phyloP scores from a whole-genome alignment of 2,113 vertebrate species.

The Thermophis baileyi region DNA sequence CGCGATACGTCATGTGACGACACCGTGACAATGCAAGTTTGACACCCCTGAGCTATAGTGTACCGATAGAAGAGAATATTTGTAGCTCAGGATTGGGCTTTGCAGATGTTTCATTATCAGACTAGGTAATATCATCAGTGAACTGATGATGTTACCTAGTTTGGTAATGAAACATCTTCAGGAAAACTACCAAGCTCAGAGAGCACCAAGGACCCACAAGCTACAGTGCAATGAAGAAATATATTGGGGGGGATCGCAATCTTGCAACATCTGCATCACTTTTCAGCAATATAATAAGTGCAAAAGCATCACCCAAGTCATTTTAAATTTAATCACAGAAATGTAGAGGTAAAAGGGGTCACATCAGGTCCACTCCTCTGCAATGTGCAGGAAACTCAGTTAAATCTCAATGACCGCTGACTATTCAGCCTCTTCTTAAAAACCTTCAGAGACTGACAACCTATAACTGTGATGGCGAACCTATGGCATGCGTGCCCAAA shows the following conservation, averaged over 20 bases:
- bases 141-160: no score
- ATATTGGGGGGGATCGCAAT: neutral
- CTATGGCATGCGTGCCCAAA: no score
- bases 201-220: neutral
- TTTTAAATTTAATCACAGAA: neutral
- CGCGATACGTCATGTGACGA: no score
- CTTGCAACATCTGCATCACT: neutral
- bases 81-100: no score
- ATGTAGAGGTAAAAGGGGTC: neutral
- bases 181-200: no score
- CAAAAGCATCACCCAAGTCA: neutral
- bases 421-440: neutral
- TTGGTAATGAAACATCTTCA: no score
- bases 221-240: neutral
- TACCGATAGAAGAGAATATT: no score
- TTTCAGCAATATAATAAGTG: neutral
- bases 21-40: no score
- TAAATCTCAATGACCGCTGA: neutral
- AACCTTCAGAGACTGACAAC: neutral
- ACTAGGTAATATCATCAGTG: no score
- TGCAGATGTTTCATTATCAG: no score
- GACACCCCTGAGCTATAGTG: no score
- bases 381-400: neutral
- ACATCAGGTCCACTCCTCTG: neutral
- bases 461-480: neutral